Conservation (phyloP, 2,888 invertebrate species). For the Lissonota sp. region DNA sequence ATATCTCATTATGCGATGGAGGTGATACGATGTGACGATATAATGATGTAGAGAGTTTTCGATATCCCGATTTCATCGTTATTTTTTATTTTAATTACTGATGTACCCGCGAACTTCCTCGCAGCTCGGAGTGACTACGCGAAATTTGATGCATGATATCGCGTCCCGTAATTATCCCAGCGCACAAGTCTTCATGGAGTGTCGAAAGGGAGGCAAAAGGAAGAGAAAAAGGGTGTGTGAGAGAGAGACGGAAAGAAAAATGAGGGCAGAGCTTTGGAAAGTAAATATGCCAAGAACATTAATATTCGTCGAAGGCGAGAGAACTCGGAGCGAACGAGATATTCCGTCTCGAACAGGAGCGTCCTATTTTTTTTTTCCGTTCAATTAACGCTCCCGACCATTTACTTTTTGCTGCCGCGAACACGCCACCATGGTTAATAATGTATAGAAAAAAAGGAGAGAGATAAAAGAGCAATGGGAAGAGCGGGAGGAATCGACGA, state of each 20-base stretch:
- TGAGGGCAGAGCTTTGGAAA: slow-evolving; percentile 31
- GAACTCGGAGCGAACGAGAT: slow-evolving; percentile 36
- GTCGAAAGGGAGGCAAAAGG: slow-evolving; percentile 16
- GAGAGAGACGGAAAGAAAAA: slow-evolving; percentile 21
- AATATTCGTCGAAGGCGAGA: slow-evolving; percentile 63
- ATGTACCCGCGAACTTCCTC: background rate
- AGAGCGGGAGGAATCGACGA: slow-evolving; percentile 17
- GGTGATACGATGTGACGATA: background rate
- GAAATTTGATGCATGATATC: slow-evolving; percentile 41
- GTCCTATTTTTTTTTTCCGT: slow-evolving; percentile 62
- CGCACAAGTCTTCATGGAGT: slow-evolving; percentile 19
- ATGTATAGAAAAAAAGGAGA: slow-evolving; percentile 24
- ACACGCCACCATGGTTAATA: slow-evolving; percentile 47
- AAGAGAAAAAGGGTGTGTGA: slow-evolving; percentile 7
- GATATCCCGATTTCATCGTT: slow-evolving; percentile 18
- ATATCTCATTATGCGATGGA: background rate
- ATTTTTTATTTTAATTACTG: slow-evolving; percentile 11
- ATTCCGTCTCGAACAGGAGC: slow-evolving; percentile 63
- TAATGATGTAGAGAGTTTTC: background rate
- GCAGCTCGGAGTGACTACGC: slow-evolving; percentile 21
- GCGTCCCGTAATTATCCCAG: slow-evolving; percentile 43
- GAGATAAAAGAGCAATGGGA: background rate
- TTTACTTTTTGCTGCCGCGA: slow-evolving; percentile 41
- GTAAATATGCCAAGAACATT: slow-evolving; percentile 59
- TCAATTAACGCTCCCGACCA: slow-evolving; percentile 60